Evolutionary conservation across 2,797 vertebrate species (phyloP), one percentile per base, ranked within the genome.

Genomic region (Gobio occitaniae): DNA sequence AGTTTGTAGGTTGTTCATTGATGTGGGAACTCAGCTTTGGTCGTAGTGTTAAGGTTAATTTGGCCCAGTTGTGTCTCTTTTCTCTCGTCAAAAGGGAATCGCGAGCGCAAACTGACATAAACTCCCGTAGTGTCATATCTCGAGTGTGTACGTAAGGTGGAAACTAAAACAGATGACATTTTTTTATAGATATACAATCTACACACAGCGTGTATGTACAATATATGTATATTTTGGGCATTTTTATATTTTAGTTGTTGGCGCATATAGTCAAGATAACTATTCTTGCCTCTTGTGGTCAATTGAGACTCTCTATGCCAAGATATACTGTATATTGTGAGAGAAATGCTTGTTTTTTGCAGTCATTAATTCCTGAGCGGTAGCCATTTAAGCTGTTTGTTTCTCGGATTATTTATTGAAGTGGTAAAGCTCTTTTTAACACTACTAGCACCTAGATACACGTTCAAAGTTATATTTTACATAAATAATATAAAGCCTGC

Each of bases 281-380:
- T 77, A 75, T 87, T 72, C 32, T 84, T 69, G 61, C 72, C n/a
- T 25, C 9, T 68, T 61, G 32, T 54, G 61, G 77, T 84, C 77
- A 61, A 47, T 76, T n/a, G 44, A 82, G 50, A 71, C 65, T 71
- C 36, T 56, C 78, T 80, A 44, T 38, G 82, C 47, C 70, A 82
- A 87, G 65, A 81, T 82, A 69, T 86, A 48, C 29, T 47, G 50
- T 80, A 59, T 75, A 63, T 86, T 61, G 59, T 85, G 83, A 84
- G 82, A 75, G 38, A 82, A 56, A 38, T 83, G 29, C 50, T 74
- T 82, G 66, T 81, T 93, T 91, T 94, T 93, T 94, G 91, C 93
- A 75, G 69, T 86, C 25, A 47, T 70, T 82, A 25, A 70, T 80
- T 76, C n/a, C 17, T 44, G 41, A 48, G 21, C 3, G 48, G n/a